Conservation (phyloP, 1,140 invertebrate species). For the Cardiocondyla obscurior region DNA sequence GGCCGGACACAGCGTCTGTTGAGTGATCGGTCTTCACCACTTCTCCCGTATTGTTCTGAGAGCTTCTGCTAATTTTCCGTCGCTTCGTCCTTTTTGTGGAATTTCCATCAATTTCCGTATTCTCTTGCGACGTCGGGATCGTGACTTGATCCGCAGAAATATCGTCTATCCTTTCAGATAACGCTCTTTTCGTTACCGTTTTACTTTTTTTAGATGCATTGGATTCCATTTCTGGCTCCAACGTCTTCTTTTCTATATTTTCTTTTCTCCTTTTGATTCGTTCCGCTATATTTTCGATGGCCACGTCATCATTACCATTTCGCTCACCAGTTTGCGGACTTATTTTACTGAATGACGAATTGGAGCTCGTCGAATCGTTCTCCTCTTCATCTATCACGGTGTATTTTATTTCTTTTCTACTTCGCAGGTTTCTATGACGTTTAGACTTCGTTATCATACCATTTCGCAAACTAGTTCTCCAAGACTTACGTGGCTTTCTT, state of each 20-base stretch:
- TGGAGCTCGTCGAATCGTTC: not conserved
- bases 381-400: constrained; percentile 15
- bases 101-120: not conserved
- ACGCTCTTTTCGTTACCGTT: constrained; percentile 29
- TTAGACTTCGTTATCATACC: constrained; percentile 68
- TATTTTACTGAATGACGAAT: not conserved
- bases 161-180: constrained; percentile 15
- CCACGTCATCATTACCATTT: constrained; percentile 45
- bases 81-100: constrained; percentile 11
- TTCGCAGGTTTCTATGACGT: constrained; percentile 56
- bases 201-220: constrained; percentile 44
- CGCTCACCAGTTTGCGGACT: constrained; percentile 30
- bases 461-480: constrained; percentile 61
- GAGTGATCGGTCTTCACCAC: constrained; percentile 23
- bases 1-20: not conserved
- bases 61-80: not conserved
- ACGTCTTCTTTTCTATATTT: constrained; percentile 33
- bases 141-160: not conserved
- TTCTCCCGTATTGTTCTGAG: not conserved
- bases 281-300: constrained; percentile 80
- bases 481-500: constrained; percentile 56
- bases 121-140: constrained; percentile 20
- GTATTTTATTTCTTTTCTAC: constrained; percentile 24
- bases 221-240: not conserved
- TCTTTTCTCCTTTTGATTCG: constrained; percentile 80